Base-by-base conservation (phyloP, 2,113 vertebrate genomes). In the Verasper variegatus region DNA sequence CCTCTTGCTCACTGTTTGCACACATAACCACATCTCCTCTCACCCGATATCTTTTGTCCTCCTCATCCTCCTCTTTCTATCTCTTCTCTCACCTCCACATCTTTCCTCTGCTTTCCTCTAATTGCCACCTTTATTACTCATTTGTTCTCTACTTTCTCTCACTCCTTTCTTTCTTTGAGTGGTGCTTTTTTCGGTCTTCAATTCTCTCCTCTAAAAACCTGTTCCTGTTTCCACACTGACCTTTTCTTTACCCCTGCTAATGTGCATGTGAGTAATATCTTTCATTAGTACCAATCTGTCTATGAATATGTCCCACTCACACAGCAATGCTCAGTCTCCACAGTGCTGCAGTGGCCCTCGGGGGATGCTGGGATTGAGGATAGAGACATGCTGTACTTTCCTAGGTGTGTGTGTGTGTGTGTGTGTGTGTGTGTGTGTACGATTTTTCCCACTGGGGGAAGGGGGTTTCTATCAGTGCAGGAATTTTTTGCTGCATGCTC, bases 241-340 rank as follows among this genome's bases (percentile, higher is more conserved):
- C 92, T 89, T 88, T 85, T 76, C 80, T 76, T 88, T 87, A 88
- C 87, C 83, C 78, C 70, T 23, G 58, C 63, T 86, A 89, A 92
- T 90, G 86, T 80, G 64, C 76, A 71, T 73, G 69, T 86, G 83
- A 89, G 74, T 86, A 90, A 90, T 91, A 90, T 85, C 83, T 87
- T 87, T 90, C 86, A 92, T 93, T 93, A 93, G 81, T 68, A 78
- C 68, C 79, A 60, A 90, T 90, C 73, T 89, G 81, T 91, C 87
- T 85, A 40, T 77, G 88, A 85, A 90, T 87, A 84, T 90, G 89
- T 90, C 86, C 82, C 63, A 65, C 68, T 78, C 40, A 21, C n/a
- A 37, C 62, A 27, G 58, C 45, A 65, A 67, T 20, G 56, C 69
- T 82, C 57, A 69, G 59, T 82, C 82, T 85, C 74, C 47, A 27